Evolutionary conservation across 2,888 invertebrate species (phyloP), one percentile per base, ranked within the genome.

Genomic region (Thelaira solivaga): DNA sequence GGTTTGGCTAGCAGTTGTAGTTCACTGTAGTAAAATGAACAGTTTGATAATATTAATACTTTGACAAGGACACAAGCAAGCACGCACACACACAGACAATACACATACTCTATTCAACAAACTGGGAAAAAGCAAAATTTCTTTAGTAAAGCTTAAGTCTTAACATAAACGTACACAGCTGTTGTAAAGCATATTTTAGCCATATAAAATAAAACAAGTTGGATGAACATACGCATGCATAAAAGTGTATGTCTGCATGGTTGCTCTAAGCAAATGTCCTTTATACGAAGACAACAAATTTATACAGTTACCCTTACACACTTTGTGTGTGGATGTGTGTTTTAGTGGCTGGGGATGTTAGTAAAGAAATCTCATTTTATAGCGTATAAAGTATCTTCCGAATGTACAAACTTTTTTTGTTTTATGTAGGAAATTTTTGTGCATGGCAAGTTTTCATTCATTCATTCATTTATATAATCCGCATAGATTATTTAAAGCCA

Each of bases 371-470:
- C 62, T 59, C 29, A 29, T 77, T 77, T 68, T 77, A 77, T 73
- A 31, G 18, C 64, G 73, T 64, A 68, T 64, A 73, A 77, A 77
- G 68, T 73, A 77, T 77, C 73, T 77, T 59, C 68, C 31, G 51
- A 77, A 73, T 69, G 77, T 61, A 36, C 16, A 73, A 77, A 77
- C 41, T 73, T 77, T 72, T 57, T n/a, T 73, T 68, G 18, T 53
- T 61, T 74, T 68, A 68, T 64, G 31, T 59, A 62, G 47, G 62
- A 45, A 43, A 55, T 31, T 62, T 68, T 43, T 26, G 34, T 31
- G n/a, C n/a, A n/a, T n/a, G 59, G 29, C 57, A 72, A 62, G 55
- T 77, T 67, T 59, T 34, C 59, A 59, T 67, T 36, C 59, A 47
- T 68, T 34, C 64, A 45, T 43, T 61, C 34, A 39, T 64, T 43